A percentile compares a stretch with the other conserved stretches of the same genome.
Evolutionary conservation across 2,888 invertebrate genomes (phyloP).

Genomic region (Amaurobius ferox): DNA sequence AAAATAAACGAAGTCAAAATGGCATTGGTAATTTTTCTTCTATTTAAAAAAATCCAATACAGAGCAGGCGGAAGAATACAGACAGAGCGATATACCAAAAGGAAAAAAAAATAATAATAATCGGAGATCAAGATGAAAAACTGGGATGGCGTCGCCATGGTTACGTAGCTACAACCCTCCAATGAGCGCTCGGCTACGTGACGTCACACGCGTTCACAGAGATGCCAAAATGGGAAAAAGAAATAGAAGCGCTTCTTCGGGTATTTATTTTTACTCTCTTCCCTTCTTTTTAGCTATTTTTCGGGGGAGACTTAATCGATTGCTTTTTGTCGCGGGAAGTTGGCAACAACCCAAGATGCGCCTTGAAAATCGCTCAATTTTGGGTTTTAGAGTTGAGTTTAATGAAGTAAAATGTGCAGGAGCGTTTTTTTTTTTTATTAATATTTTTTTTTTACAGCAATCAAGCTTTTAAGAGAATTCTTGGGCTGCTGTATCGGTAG

Average conservation of each 20-base stretch:
- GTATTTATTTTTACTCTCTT: constrained; percentile 31
- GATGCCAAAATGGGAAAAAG: constrained; percentile 47
- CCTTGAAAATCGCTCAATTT: constrained; percentile 4
- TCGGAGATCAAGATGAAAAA: constrained; percentile 14
- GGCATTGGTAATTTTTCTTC: not conserved
- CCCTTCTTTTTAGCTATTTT: constrained; percentile 30
- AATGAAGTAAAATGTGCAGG: constrained; percentile 6
- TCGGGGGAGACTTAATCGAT: constrained; percentile 50
- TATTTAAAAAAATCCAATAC: constrained; percentile 15
- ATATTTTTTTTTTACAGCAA: not conserved
- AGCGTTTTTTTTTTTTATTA: not conserved
- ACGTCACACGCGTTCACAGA: constrained; percentile 42
- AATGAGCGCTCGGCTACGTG: constrained; percentile 41
- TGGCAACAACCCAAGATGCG: constrained; percentile 57
- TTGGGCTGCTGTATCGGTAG: not conserved
- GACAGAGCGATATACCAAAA: constrained; percentile 29
- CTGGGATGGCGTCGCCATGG: constrained; percentile 49
- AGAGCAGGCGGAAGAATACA: constrained; percentile 24
- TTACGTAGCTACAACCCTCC: constrained; percentile 61
- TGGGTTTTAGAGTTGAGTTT: not conserved
- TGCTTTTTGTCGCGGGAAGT: constrained; percentile 33
- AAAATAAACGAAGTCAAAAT: not conserved
- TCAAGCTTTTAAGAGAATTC: constrained; percentile 8
- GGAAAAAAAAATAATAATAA: too few species aligned
- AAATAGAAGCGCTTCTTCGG: constrained; percentile 21